Evolutionary conservation across 2,113 vertebrate species (phyloP).

Genomic region (Equus quagga): DNA sequence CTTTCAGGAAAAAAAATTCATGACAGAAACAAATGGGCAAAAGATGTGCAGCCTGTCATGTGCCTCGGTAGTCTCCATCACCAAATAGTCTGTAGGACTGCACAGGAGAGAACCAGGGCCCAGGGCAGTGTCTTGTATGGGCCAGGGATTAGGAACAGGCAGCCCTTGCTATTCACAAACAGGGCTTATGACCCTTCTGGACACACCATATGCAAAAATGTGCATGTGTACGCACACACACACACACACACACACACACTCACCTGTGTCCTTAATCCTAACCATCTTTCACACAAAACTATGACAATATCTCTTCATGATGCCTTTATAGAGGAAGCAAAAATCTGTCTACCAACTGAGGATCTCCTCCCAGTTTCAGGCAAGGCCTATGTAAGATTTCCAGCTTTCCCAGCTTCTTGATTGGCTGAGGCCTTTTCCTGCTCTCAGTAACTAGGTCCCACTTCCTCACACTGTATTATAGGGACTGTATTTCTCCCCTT

Average conservation of each 20-base stretch:
- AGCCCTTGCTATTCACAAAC: neutral
- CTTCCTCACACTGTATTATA: neutral
- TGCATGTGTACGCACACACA: neutral
- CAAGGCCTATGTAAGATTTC: neutral
- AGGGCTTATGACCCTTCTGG: neutral
- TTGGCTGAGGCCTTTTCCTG: neutral
- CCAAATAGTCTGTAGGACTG: neutral
- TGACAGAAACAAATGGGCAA: neutral
- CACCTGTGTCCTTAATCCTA: neutral
- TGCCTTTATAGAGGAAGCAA: neutral
- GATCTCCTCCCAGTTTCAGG: neutral
- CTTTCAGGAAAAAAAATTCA: conserved; percentile 43
- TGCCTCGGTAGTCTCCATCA: neutral
- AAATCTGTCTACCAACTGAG: neutral
- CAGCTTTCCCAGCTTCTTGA: neutral
- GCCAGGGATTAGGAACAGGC: neutral
- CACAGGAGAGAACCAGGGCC: neutral
- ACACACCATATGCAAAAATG: no score
- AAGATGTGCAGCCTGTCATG: neutral
- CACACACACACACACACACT: neutral
- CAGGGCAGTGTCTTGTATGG: neutral
- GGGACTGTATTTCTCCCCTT: neutral
- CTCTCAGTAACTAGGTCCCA: neutral
- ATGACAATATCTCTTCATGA: neutral
- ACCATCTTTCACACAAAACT: neutral